These are phyloP conservation scores for Drosophila leonis DNA, from an alignment of 2,888 invertebrate genomes.

Conservation along the genomic window DNA sequence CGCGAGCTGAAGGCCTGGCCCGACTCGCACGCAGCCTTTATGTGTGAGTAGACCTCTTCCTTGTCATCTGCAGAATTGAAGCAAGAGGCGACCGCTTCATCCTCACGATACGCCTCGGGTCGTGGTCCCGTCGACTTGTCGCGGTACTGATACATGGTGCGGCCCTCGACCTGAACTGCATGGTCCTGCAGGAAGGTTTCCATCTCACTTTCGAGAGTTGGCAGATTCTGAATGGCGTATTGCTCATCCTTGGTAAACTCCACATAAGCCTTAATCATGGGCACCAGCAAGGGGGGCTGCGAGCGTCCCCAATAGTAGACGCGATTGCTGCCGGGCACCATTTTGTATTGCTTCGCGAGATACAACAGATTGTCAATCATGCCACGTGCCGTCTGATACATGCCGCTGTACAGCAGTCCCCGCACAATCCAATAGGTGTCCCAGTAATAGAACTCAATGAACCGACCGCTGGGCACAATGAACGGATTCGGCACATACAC, in stretches of 20 bases:
- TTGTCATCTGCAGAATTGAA: conserved; percentile 87
- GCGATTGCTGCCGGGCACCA: conserved; percentile 96
- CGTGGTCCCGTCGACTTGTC: conserved; percentile 92
- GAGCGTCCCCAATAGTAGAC: conserved; percentile 94
- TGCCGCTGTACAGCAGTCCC: conserved; percentile 93
- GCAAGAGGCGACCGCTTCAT: conserved; percentile 87
- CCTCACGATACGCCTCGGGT: conserved; percentile 95
- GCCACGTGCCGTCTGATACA: conserved; percentile 91
- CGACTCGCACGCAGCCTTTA: conserved; percentile 96
- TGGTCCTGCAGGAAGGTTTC: conserved; percentile 93
- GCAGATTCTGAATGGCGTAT: conserved; percentile 88
- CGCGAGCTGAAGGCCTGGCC: conserved; percentile 98
- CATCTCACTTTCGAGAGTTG: conserved; percentile 91
- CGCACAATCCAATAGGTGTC: conserved; percentile 97
- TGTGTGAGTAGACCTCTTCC: conserved; percentile 90
- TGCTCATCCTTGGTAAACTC: conserved; percentile 89
- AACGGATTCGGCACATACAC: conserved; percentile 94
- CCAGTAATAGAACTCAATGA: conserved; percentile 97
- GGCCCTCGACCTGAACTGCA: conserved; percentile 88
- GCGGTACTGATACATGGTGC: conserved; percentile 91
- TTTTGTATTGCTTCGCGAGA: conserved; percentile 91
- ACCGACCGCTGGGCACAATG: conserved; percentile 95
- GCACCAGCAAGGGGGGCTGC: conserved; percentile 92
- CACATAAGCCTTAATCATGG: conserved; percentile 93
- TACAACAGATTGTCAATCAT: conserved; percentile 94